Conservation (phyloP, 35 echinoderm and acorn worm species). For the Amphiura filiformis region DNA sequence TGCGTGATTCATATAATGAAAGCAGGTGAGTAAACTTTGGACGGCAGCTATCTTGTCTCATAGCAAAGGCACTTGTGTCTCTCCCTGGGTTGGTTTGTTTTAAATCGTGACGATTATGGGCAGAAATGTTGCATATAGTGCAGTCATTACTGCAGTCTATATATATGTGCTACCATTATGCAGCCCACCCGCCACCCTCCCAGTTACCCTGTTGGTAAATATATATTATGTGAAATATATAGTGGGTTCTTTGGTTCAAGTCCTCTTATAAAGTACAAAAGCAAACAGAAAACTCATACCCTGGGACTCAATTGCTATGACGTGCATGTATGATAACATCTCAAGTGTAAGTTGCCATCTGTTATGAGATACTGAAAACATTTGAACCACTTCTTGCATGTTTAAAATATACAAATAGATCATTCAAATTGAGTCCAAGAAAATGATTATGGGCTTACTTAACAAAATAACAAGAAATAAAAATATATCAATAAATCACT, state of each 20-base stretch:
- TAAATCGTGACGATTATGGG: slow-evolving; percentile 5
- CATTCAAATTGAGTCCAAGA: too few relatives aligned
- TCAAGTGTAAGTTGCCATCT: too few relatives aligned
- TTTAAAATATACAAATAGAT: too few relatives aligned
- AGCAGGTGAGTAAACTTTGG: too few relatives aligned
- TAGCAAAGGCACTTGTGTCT: slow-evolving; percentile 7
- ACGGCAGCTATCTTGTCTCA: neutral
- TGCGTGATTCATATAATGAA: too few relatives aligned
- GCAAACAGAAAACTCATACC: neutral
- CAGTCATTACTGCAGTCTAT: neutral
- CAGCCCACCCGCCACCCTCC: neutral
- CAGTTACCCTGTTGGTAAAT: neutral
- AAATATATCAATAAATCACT: too few relatives aligned
- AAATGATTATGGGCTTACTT: too few relatives aligned
- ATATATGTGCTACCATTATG: neutral
- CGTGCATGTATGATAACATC: too few relatives aligned
- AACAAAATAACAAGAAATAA: too few relatives aligned
- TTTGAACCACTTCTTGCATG: too few relatives aligned
- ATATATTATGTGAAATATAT: neutral
- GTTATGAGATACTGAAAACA: too few relatives aligned
- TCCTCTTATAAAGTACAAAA: neutral
- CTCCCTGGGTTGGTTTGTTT: neutral
- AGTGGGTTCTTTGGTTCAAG: neutral
- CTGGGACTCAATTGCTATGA: too few relatives aligned
- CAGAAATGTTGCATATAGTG: slow-evolving; percentile 7